These are phyloP conservation scores for Lycocerus yunnanus DNA, from an alignment of 2,888 invertebrate species.

Conservation along the genomic window DNA sequence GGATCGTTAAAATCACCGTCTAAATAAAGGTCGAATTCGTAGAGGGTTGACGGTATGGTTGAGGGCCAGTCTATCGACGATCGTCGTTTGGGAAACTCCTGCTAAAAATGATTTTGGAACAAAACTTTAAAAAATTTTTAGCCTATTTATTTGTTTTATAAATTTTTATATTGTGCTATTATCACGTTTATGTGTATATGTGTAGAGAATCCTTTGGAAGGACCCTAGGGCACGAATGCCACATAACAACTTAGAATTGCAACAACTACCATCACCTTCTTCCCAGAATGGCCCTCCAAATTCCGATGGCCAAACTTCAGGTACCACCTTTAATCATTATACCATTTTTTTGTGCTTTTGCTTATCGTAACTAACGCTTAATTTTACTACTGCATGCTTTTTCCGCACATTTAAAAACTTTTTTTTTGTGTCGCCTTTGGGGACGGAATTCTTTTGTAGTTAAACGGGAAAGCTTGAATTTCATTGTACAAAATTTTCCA, in stretches of 20 bases:
- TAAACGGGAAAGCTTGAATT: no score
- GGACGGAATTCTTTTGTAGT: not conserved
- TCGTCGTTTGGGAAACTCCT: constrained; percentile 15
- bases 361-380: not conserved
- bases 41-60: constrained; percentile 20
- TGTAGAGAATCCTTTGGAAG: constrained; percentile 22
- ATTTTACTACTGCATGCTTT: not conserved
- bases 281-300: constrained; percentile 10
- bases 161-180: constrained; percentile 5
- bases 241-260: constrained; percentile 49
- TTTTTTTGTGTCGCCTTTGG: not conserved
- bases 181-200: constrained; percentile 16
- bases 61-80: constrained; percentile 34
- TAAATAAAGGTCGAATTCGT: constrained; percentile 41
- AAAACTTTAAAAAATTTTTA: not conserved
- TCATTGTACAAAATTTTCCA: no score
- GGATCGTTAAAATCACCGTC: constrained; percentile 48
- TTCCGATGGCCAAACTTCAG: constrained; percentile 14
- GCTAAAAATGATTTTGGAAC: constrained; percentile 1
- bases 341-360: not conserved
- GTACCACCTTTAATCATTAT: constrained; percentile 3
- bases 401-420: not conserved
- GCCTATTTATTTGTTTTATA: constrained; percentile 6
- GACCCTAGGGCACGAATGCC: constrained; percentile 44
- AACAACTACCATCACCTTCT: constrained; percentile 40